Evolutionary conservation across 2,113 vertebrate genomes (phyloP), one percentile per base, ranked within the genome.

Genomic region (Pachycephala philippinensis): DNA sequence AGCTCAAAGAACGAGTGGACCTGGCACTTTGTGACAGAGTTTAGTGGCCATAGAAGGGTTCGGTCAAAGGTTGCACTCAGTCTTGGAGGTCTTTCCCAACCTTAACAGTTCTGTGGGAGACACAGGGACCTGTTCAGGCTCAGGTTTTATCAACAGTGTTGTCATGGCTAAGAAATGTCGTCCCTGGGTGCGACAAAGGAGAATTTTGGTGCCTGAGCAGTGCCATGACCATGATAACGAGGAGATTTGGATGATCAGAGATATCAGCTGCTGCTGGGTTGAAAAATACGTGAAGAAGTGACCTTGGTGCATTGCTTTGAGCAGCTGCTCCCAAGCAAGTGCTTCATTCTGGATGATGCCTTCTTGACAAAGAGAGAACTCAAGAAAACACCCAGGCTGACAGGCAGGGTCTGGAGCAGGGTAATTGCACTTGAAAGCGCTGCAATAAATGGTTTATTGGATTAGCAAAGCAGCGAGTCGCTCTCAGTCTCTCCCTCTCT

Each of bases 361-460:
- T 92, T 44, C 60, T 88, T 70, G 23, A 44, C 90, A 93, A 92
- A 93, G 96, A 89, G 78, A 93, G 76, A 93, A 45, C 90, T 92
- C 39, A 8, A 50, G 49, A 22, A 44, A 70, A 42, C 31, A 31
- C 27, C n/a, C 3, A 0, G 52, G 50, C 57, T 83, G 37, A 33
- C 28, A 42, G 65, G 71, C 78, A 72, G 74, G 78, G 68, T 63
- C 82, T 66, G 52, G 10, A 81, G 85, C 69, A 24, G 68, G 56
- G 27, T 89, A 68, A 90, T 45, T 64, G 63, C 40, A 24, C 83
- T 90, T 86, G 64, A 81, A 95, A 92, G 31, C 1, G 0, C 76
- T 70, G 53, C 79, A 61, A 59, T 59, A 83, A 92, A 30, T 74
- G 72, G 22, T 77, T 80, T 72, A 93, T 89, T 92, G 92, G 80